phyloP scores from a whole-genome alignment of 1,140 invertebrate species.

The Lasaia peninsularis region DNA sequence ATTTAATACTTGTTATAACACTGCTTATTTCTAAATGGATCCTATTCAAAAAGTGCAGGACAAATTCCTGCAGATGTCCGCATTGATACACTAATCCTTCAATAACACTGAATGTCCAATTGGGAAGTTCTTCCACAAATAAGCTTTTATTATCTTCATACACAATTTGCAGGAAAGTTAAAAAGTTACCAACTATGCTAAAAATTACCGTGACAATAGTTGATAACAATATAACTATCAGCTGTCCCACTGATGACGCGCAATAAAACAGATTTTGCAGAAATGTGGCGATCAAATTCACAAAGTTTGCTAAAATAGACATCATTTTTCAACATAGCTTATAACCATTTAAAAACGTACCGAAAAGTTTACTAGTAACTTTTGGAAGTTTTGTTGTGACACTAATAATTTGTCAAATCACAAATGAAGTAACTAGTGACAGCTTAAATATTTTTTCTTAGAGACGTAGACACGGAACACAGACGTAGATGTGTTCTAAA shows the following conservation, averaged over 20 bases:
- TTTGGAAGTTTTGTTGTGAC: not conserved
- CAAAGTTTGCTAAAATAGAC: constrained; percentile 47
- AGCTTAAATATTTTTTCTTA: too few relatives aligned
- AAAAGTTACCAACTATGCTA: constrained; percentile 32
- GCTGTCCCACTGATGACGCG: constrained; percentile 49
- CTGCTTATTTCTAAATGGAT: constrained; percentile 28
- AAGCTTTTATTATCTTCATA: constrained; percentile 64
- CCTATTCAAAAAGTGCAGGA: constrained; percentile 29
- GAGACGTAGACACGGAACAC: too few relatives aligned
- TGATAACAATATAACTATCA: constrained; percentile 46
- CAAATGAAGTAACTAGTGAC: too few relatives aligned
- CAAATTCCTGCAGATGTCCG: constrained; percentile 30
- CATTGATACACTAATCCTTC: constrained; percentile 37
- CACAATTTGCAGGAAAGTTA: constrained; percentile 55
- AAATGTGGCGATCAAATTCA: constrained; percentile 44
- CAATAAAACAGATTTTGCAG: constrained; percentile 40
- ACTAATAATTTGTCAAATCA: too few relatives aligned
- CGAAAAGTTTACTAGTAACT: not conserved
- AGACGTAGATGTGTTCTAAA: too few relatives aligned
- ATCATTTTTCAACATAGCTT: constrained; percentile 48
- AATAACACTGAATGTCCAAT: constrained; percentile 32
- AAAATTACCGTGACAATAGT: constrained; percentile 34
- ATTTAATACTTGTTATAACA: constrained; percentile 32
- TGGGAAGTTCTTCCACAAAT: constrained; percentile 61
- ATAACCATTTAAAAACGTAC: constrained; percentile 1